A percentile compares a stretch with the other conserved stretches of the same genome.
phyloP scores from a whole-genome alignment of 2,113 vertebrate genomes.

The Mellivora capensis region DNA sequence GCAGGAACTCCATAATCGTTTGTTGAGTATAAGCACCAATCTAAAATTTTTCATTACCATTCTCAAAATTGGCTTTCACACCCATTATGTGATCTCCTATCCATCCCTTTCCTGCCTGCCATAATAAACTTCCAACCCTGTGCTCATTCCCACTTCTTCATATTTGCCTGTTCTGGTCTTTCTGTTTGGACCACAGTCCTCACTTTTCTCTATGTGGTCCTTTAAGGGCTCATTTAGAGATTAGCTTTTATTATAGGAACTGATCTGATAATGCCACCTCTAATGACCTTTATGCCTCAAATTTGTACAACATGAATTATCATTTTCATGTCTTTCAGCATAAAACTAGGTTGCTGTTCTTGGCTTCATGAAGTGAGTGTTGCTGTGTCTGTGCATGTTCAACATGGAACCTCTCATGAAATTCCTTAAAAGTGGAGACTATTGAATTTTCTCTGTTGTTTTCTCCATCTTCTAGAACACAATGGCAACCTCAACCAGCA shows the following conservation, averaged over 20 bases:
- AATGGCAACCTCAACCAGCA: not conserved
- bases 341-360: not conserved
- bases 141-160: not conserved
- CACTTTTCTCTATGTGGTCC: not conserved
- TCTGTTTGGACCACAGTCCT: not conserved
- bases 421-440: not conserved
- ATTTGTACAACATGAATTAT: not conserved
- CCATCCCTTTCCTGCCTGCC: not conserved
- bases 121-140: too few species aligned
- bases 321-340: not conserved
- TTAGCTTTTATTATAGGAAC: not conserved
- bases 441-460: not conserved
- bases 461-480: not conserved
- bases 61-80: fast-evolving
- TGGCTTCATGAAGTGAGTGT: not conserved
- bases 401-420: not conserved
- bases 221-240: not conserved
- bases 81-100: fast-evolving
- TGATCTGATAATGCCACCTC: not conserved
- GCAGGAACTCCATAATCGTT: not conserved
- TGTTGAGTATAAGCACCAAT: not conserved
- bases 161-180: not conserved
- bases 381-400: not conserved
- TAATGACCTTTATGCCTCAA: not conserved
- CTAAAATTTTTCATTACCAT: not conserved